Evolutionary conservation across 2,888 invertebrate species (phyloP).

Genomic region (Lutraria lutraria): DNA sequence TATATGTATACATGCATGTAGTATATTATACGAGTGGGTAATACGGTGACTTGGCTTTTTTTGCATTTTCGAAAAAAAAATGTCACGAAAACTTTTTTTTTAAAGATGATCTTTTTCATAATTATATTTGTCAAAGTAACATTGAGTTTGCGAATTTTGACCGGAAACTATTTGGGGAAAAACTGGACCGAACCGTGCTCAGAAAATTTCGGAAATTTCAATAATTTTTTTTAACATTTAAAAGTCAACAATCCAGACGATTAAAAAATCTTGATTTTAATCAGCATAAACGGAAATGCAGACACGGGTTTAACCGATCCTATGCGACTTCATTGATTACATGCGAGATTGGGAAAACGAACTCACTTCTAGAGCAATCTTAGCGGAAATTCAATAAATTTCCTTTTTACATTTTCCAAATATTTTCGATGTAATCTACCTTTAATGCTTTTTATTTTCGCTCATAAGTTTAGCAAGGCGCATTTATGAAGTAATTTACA

Average conservation of each 20-base stretch:
- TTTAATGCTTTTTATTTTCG: neutral
- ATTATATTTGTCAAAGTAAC: neutral
- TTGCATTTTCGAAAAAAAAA: neutral
- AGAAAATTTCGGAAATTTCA: neutral
- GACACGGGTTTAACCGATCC: neutral
- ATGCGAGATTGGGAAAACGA: neutral
- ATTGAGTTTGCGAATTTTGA: neutral
- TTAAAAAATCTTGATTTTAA: neutral
- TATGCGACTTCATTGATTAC: neutral
- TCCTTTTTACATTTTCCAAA: no score
- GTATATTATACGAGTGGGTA: neutral
- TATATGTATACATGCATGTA: neutral
- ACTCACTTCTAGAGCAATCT: neutral
- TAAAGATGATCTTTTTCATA: neutral
- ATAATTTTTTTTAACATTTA: neutral
- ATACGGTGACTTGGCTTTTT: neutral
- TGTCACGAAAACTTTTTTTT: neutral
- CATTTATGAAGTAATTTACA: neutral
- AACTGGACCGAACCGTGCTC: neutral
- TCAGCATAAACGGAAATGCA: neutral
- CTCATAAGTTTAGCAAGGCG: neutral
- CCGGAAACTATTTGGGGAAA: neutral
- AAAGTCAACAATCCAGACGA: neutral
- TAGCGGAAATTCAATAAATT: neutral
- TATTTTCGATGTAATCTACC: neutral